A percentile compares a stretch with the other conserved stretches of the same genome.
These are phyloP conservation scores for Drymodes brunneopygia DNA, from an alignment of 2,113 vertebrate species.

Conservation along the genomic window DNA sequence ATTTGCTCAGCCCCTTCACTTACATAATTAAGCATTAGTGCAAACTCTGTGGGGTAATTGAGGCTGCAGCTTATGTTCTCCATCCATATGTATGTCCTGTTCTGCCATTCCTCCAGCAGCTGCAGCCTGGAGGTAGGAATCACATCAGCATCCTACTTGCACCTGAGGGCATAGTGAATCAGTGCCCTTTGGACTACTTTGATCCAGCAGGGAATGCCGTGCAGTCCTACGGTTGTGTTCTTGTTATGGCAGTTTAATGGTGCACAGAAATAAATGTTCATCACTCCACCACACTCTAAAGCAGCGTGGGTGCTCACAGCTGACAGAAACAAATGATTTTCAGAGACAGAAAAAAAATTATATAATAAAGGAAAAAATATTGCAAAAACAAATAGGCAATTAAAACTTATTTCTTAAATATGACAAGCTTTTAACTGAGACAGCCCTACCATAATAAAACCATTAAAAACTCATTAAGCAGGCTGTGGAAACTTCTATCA, in stretches of 20 bases:
- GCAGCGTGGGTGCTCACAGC: not conserved
- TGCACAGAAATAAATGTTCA: not conserved
- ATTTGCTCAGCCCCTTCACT: not conserved
- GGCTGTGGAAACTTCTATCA: not conserved
- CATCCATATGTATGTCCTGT: not conserved
- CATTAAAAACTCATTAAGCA: not conserved
- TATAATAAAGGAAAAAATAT: not conserved
- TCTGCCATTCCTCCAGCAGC: not conserved
- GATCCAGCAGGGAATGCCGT: not conserved
- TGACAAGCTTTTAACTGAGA: not conserved
- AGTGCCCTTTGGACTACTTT: not conserved
- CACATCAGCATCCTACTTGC: not conserved
- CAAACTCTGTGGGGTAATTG: fast-evolving
- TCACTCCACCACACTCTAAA: not conserved
- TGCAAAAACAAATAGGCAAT: not conserved
- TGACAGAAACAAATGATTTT: constrained; percentile 18
- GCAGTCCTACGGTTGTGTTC: not conserved
- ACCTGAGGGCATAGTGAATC: not conserved
- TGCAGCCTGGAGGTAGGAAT: not conserved
- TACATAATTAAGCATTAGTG: not conserved
- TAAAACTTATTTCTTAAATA: constrained; percentile 15
- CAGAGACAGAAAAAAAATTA: not conserved
- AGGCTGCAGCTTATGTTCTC: not conserved
- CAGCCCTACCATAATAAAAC: not conserved
- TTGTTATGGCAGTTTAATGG: not conserved